Evolutionary conservation across 2,113 vertebrate genomes (phyloP).

Genomic region (Thamnophis sirtalis): DNA sequence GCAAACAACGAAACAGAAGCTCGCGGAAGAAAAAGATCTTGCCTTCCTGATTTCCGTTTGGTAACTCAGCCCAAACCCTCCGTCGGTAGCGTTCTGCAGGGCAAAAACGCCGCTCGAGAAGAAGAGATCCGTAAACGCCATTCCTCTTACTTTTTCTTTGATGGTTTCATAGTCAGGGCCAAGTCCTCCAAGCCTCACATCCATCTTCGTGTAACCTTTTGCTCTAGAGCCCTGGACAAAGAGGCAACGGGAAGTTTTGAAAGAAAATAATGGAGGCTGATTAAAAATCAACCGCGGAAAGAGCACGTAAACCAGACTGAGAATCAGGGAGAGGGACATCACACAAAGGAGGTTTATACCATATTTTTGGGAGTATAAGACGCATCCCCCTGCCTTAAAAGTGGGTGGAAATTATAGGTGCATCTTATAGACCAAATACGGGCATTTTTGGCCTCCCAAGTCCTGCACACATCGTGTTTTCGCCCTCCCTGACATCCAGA

Average conservation of each 20-base stretch:
- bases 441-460: too few relatives aligned
- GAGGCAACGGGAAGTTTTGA: background rate
- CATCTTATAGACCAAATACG: too few relatives aligned
- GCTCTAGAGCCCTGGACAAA: constrained; percentile 59
- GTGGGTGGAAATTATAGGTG: too few relatives aligned
- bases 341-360: background rate
- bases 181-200: constrained; percentile 79
- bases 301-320: background rate
- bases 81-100: background rate
- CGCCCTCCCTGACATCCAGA: too few relatives aligned
- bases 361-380: too few relatives aligned
- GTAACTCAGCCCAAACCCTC: background rate
- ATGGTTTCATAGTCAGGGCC: constrained; percentile 75
- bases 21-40: too few relatives aligned
- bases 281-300: background rate
- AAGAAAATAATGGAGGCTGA: background rate
- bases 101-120: background rate
- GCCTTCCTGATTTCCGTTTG: background rate
- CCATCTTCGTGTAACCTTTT: constrained; percentile 69
- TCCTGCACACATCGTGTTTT: too few relatives aligned
- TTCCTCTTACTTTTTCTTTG: constrained; percentile 77
- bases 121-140: background rate
- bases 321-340: too few relatives aligned
- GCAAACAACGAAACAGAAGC: too few relatives aligned
- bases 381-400: too few relatives aligned